Evolutionary conservation across 2,888 invertebrate species (phyloP).

Genomic region (Coleophora deauratella): DNA sequence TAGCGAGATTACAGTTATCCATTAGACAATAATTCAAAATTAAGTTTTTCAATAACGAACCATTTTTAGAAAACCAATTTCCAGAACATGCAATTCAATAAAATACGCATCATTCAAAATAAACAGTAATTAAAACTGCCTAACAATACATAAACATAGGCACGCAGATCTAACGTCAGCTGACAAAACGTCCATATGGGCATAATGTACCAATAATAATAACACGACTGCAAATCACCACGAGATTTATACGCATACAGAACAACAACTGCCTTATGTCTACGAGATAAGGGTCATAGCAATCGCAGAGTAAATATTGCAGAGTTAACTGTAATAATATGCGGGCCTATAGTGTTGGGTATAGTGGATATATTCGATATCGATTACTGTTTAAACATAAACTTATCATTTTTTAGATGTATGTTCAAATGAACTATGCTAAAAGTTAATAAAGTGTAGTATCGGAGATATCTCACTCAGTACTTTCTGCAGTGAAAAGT

Average conservation of each 20-base stretch:
- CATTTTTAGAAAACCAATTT: too few species aligned
- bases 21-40: too few species aligned
- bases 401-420: too few species aligned
- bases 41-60: too few species aligned
- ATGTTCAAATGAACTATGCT: too few species aligned
- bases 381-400: slow-evolving; percentile 22
- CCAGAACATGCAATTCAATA: too few species aligned
- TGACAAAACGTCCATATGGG: slow-evolving; percentile 30
- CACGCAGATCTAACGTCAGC: slow-evolving; percentile 24
- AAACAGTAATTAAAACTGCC: slow-evolving; percentile 1
- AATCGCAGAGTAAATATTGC: slow-evolving; percentile 24
- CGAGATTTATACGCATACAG: slow-evolving; percentile 5
- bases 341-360: slow-evolving; percentile 40
- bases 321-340: slow-evolving; percentile 41
- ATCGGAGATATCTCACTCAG: too few species aligned
- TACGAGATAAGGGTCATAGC: slow-evolving; percentile 23
- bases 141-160: slow-evolving; percentile 2
- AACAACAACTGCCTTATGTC: slow-evolving; percentile 24
- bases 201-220: slow-evolving; percentile 38
- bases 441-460: too few species aligned
- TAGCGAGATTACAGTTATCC: too few species aligned
- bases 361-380: slow-evolving; percentile 24
- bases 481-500: too few species aligned
- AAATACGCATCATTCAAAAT: background rate
- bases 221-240: slow-evolving; percentile 19